phyloP scores from a whole-genome alignment of 2,113 vertebrate genomes.

The Sardina pilchardus region DNA sequence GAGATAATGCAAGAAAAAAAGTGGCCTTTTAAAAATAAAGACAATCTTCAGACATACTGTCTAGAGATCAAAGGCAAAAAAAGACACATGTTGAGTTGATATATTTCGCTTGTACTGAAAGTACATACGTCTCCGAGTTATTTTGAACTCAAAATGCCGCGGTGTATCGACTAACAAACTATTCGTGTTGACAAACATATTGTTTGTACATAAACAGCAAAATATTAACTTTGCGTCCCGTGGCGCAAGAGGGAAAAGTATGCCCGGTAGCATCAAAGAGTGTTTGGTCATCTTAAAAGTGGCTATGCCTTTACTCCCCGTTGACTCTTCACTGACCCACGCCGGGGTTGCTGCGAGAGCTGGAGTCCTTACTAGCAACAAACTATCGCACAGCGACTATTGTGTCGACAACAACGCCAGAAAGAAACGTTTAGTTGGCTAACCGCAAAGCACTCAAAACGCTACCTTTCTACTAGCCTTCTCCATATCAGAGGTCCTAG shows the following conservation, averaged over 20 bases:
- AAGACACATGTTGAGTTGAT: background rate
- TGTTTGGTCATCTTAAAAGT: background rate
- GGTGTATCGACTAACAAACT: background rate
- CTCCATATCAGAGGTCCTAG: conserved; percentile 10
- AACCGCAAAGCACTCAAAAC: conserved; percentile 5
- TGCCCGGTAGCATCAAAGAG: background rate
- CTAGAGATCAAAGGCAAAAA: background rate
- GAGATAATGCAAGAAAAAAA: background rate
- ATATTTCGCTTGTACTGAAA: background rate
- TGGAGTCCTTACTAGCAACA: conserved; percentile 3
- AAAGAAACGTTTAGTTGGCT: background rate
- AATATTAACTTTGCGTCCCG: background rate
- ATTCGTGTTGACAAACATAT: background rate
- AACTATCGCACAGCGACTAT: conserved; percentile 21
- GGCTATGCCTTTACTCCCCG: conserved; percentile 1
- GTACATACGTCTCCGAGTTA: background rate
- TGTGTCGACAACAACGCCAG: conserved; percentile 20
- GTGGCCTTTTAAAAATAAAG: background rate
- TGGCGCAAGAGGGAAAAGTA: background rate
- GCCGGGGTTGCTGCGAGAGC: conserved; percentile 9
- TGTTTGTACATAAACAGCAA: background rate
- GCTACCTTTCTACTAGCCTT: background rate
- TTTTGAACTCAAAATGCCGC: background rate
- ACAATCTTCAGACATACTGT: background rate
- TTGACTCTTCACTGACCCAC: conserved; percentile 26